Conservation (phyloP, 2,888 invertebrate genomes). For the Allacma fusca region DNA sequence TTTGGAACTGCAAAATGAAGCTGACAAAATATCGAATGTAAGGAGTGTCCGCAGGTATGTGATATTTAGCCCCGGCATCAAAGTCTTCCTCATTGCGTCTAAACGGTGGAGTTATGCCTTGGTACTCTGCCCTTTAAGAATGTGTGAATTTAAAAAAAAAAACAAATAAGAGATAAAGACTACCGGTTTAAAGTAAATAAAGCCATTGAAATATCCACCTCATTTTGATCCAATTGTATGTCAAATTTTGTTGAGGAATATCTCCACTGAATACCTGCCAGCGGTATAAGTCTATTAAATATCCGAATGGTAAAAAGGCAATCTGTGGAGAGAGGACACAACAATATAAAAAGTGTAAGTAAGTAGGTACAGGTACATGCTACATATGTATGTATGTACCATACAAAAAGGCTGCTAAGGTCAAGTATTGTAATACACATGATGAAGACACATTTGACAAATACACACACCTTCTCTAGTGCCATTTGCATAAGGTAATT, state of each 20-base stretch:
- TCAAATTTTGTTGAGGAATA: slow-evolving; percentile 71
- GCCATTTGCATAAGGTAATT: slow-evolving; percentile 83
- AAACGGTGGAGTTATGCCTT: slow-evolving; percentile 77
- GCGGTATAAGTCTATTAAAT: slow-evolving; percentile 75
- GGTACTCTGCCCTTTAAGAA: slow-evolving; percentile 58
- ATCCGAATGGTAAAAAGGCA: slow-evolving; percentile 76
- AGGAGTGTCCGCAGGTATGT: slow-evolving; percentile 72
- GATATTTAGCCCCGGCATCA: slow-evolving; percentile 84
- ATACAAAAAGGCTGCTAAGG: no score
- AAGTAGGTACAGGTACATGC: no score
- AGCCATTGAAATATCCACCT: slow-evolving; percentile 63
- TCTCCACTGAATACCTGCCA: slow-evolving; percentile 75
- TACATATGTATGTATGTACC: no score
- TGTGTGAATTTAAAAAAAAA: not conserved
- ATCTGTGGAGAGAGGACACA: slow-evolving; percentile 63
- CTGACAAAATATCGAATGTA: slow-evolving; percentile 79
- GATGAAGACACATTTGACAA: no score
- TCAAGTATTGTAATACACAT: no score
- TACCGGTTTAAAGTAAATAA: no score
- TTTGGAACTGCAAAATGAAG: slow-evolving; percentile 83
- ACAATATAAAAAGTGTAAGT: not conserved
- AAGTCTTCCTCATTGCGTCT: slow-evolving; percentile 77
- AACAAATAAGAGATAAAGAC: no score
- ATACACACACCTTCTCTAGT: slow-evolving; percentile 72
- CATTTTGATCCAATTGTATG: slow-evolving; percentile 75